Evolutionary conservation across 2,888 invertebrate species (phyloP), one percentile per base, ranked within the genome.

Genomic region (Synanthedon vespiformis): DNA sequence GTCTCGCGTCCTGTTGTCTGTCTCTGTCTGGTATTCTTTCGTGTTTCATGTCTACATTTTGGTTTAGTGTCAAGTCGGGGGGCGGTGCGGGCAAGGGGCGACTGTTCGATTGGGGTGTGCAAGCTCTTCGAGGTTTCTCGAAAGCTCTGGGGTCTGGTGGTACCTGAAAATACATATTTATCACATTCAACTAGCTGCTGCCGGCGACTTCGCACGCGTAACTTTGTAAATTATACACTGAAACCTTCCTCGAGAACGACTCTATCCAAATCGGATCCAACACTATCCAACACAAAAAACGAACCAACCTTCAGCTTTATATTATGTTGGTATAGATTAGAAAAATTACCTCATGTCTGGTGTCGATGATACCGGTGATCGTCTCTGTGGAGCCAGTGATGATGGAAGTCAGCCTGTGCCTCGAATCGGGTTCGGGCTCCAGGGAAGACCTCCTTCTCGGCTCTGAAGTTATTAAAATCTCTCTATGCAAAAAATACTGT

Each of bases 321-420:
- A n/a, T n/a, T n/a, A n/a, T n/a, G n/a, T n/a, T n/a, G n/a, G n/a
- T n/a, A n/a, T n/a, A n/a, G n/a, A n/a, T n/a, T n/a, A n/a, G n/a
- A n/a, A 44, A 13, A 44, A 44, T 44, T 65, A 84, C 83, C 74
- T 90, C 89, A 59, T 89, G 85, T 58, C 89, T 85, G 0, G 92
- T 92, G 61, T 92, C 92, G 51, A 93, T 92, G 27, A 93, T 83
- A 0, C 93, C 93, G 14, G 90, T 90, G 53, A 93, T 93, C 4
- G 92, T 93, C 68, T 93, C 93, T 0, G 93, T 92, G 4, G 92
- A 91, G 0, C 93, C 92, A 0, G 92, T 90, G 64, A 90, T 90
- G 58, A 89, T 78, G n/a, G 88, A 88, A 0, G 85, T 87, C n/a
- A 88, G 72, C 0, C 84, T 77, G 55, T 87, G 86, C n/a, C 85